Percentiles rank a stretch among this genome's conserved stretches.
These are phyloP conservation scores for Embiotoca jacksoni DNA, from an alignment of 2,113 vertebrate species.

Conservation along the genomic window DNA sequence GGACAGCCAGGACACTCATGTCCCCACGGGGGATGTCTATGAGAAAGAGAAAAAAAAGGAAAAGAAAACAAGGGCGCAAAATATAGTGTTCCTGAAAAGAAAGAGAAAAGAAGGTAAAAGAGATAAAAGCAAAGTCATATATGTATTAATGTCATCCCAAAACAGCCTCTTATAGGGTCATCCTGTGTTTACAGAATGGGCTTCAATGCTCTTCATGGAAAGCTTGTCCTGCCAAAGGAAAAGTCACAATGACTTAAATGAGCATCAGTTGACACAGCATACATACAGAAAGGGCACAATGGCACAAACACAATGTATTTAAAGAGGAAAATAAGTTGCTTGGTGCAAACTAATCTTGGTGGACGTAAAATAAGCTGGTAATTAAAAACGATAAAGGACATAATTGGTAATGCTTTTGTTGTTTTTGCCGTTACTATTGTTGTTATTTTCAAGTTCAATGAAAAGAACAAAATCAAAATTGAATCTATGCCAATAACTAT, in stretches of 20 bases:
- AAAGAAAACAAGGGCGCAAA: not conserved
- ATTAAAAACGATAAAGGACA: no score
- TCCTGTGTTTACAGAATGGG: conserved; percentile 35
- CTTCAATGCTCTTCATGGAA: conserved; percentile 33
- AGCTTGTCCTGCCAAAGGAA: not conserved
- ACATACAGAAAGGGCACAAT: no score
- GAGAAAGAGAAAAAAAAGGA: conserved; percentile 4
- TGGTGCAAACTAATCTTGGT: no score
- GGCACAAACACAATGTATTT: no score
- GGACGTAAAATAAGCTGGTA: no score
- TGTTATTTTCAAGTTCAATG: no score
- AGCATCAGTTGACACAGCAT: not conserved
- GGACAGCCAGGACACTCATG: conserved; percentile 7
- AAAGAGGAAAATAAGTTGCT: no score
- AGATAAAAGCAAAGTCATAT: not conserved
- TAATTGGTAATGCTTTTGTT: no score
- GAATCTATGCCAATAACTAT: no score
- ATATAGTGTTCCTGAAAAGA: not conserved
- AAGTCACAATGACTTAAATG: conserved; percentile 27
- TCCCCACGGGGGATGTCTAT: conserved; percentile 17
- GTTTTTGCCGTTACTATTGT: no score
- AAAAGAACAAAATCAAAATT: no score
- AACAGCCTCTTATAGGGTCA: conserved; percentile 24
- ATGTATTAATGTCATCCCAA: not conserved
- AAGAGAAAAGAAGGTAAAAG: not conserved